Evolutionary conservation across 2,888 invertebrate species (phyloP), one percentile per base, ranked within the genome.

Genomic region (Sipha maydis): DNA sequence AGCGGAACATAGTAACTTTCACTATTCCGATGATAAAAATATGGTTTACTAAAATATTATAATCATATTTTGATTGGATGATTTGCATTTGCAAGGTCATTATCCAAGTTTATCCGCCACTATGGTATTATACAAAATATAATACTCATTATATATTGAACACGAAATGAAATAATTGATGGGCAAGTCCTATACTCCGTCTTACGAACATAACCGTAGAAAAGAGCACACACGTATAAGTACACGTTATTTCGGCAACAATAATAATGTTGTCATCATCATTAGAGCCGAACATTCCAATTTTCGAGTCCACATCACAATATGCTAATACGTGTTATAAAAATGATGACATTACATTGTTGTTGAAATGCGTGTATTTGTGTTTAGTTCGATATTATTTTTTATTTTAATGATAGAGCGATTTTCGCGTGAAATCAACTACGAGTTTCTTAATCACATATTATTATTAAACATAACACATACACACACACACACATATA

Each of bases 1-100:
- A 84, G 75, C 75, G 75, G 28, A 75, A 56, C 28, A 75, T 75
- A 71, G 19, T 48, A 28, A 84, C 84, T 84, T 84, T 84, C 84
- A 84, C 84, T 83, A 80, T 11, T 7, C 14, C 34, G n/a, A 25
- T n/a, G 19, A 41, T 41, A 80, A 67, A 67, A 73, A 21, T 54
- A 31, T 69, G 28, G 19, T 34, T 1, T 31, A 71, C 71, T 38
- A 25, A 5, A 34, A 34, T 34, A 21, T 41, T 31, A 9, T 71
- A 34, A 83, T 71, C 31, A 34, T 21, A 31, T 61, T 25, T 21
- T 41, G 61, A 28, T 61, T 25, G 38, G 75, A 76, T 38, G 61
- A 61, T 76, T 84, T 56, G 21, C 38, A n/a, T 7, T 67, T 9
- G 21, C 41, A 84, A 84, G 75, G 75, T 76, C 84, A 41, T 61